These are phyloP conservation scores for Nycticorax nycticorax DNA, from an alignment of 2,113 vertebrate genomes.

Conservation along the genomic window DNA sequence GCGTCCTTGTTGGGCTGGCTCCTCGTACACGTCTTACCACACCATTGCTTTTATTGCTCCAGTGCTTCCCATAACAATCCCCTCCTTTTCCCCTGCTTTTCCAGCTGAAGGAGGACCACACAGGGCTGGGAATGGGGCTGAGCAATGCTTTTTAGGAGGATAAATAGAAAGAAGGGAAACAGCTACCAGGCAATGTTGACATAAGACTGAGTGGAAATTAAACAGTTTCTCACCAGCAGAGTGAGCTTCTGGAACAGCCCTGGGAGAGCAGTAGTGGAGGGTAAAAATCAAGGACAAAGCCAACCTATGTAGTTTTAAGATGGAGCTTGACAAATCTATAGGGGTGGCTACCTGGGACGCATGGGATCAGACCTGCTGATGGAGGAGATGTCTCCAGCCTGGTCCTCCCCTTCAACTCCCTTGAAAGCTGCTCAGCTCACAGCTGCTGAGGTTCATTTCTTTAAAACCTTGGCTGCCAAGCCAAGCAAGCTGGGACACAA, in stretches of 20 bases:
- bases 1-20: background rate
- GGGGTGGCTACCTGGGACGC: background rate
- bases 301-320: background rate
- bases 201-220: conserved; percentile 47
- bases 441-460: background rate
- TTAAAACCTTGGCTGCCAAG: background rate
- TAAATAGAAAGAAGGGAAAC: conserved; percentile 48
- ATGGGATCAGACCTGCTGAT: background rate
- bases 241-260: background rate
- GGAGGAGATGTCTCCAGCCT: background rate
- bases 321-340: background rate
- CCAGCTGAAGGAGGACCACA: conserved; percentile 40
- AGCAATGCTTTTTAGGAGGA: conserved; percentile 5
- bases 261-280: background rate
- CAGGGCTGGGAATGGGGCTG: conserved; percentile 18
- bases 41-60: background rate
- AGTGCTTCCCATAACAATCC: background rate
- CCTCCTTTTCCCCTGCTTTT: background rate
- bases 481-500: background rate
- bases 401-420: background rate
- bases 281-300: background rate
- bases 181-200: conserved; percentile 37
- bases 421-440: background rate
- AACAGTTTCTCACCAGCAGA: conserved; percentile 36
- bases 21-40: background rate